A percentile compares a stretch with the other conserved stretches of the same genome.
Conservation (phyloP, 37 sponge, comb jelly and placozoan species). For the Beroe forskalii region DNA sequence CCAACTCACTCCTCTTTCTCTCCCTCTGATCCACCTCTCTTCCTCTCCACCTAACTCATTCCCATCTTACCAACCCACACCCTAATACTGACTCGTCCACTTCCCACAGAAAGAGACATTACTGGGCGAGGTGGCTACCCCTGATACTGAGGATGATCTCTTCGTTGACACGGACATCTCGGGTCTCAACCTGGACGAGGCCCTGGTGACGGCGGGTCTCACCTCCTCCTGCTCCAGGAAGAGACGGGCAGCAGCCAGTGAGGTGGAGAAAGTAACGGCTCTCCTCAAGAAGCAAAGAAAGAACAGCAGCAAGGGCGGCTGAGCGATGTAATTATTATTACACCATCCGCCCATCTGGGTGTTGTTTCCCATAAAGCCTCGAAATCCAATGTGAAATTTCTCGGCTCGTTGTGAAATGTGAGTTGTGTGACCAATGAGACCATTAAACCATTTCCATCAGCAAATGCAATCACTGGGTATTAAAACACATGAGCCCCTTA, state of each 20-base stretch:
- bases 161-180: slow-evolving; percentile 26
- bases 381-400: no score
- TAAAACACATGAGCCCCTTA: no score
- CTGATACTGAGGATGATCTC: background rate
- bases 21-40: no score
- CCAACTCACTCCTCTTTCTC: no score
- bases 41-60: no score
- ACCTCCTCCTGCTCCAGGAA: slow-evolving; percentile 12
- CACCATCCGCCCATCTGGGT: no score
- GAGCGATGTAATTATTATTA: no score
- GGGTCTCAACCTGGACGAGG: slow-evolving; percentile 60
- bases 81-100: background rate
- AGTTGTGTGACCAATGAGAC: no score
- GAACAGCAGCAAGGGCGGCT: slow-evolving; percentile 10
- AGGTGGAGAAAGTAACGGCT: slow-evolving; percentile 33
- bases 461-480: no score
- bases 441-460: no score
- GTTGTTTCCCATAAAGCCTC: no score
- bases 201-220: slow-evolving; percentile 30
- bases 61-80: background rate
- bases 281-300: slow-evolving; percentile 51
- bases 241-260: slow-evolving; percentile 38
- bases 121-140: background rate
- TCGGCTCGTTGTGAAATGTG: no score
- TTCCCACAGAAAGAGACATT: slow-evolving; percentile 34